Conservation (phyloP, 2,888 invertebrate species). For the Agriotes lineatus region DNA sequence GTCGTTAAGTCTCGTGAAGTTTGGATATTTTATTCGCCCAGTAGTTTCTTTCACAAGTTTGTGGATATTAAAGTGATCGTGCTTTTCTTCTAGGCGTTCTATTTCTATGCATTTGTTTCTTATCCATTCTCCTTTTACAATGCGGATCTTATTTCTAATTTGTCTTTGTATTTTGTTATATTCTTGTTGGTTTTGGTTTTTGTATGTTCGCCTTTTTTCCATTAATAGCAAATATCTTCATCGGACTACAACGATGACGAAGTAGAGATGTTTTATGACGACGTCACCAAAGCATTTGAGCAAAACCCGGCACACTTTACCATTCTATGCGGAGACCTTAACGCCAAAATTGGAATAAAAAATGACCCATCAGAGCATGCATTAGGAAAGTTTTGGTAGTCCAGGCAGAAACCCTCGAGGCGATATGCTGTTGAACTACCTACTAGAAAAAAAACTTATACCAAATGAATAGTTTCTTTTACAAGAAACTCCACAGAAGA, state of each 20-base stretch:
- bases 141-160: too few species aligned
- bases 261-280: conserved; percentile 1
- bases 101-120: too few species aligned
- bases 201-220: too few species aligned
- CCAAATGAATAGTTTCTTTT: conserved; percentile 3
- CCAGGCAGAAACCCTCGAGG: neutral
- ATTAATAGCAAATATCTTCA: too few species aligned
- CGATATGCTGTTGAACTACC: neutral
- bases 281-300: neutral
- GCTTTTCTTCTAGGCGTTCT: too few species aligned
- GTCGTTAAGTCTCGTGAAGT: too few species aligned
- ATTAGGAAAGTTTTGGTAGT: neutral
- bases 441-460: neutral
- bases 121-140: too few species aligned
- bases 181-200: too few species aligned
- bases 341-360: neutral
- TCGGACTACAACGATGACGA: neutral
- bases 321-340: neutral
- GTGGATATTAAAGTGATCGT: too few species aligned
- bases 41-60: too few species aligned
- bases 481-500: neutral
- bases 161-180: too few species aligned
- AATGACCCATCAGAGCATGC: neutral
- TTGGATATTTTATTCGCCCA: too few species aligned
- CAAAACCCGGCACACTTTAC: neutral